Conservation (phyloP, 1,140 invertebrate genomes). For the Meteorus sp. region DNA sequence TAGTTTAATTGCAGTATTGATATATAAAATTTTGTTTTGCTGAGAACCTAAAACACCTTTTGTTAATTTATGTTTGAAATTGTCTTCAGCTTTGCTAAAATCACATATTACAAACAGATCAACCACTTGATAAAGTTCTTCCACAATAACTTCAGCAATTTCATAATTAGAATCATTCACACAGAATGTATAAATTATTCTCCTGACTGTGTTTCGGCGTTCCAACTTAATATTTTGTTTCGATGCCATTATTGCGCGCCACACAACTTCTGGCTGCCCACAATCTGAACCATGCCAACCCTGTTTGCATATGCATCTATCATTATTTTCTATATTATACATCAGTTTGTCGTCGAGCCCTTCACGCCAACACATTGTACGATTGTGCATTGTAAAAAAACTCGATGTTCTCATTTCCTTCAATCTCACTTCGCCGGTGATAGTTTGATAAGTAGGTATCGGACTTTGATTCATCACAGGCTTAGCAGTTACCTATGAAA, state of each 20-base stretch:
- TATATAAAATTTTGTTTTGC: constrained; percentile 64
- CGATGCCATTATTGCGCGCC: constrained; percentile 66
- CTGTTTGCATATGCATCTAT: constrained; percentile 61
- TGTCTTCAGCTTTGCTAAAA: constrained; percentile 56
- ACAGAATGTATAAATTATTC: constrained; percentile 64
- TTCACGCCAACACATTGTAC: constrained; percentile 60
- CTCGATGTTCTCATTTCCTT: constrained; percentile 49
- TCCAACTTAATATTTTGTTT: constrained; percentile 57
- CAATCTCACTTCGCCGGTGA: constrained; percentile 45
- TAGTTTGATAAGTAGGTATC: constrained; percentile 46
- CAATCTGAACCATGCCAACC: constrained; percentile 69
- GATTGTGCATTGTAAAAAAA: constrained; percentile 56
- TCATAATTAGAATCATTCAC: constrained; percentile 62
- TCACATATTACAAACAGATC: constrained; percentile 69
- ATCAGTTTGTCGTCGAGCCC: constrained; percentile 59
- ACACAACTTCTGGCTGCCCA: constrained; percentile 68
- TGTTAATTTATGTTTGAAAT: constrained; percentile 47
- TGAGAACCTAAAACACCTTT: constrained; percentile 47
- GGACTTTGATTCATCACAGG: constrained; percentile 29
- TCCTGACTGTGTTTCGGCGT: constrained; percentile 53
- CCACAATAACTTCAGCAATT: constrained; percentile 64
- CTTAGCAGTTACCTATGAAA: neutral
- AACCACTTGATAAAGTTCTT: constrained; percentile 63
- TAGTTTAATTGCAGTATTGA: constrained; percentile 49
- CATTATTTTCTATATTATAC: constrained; percentile 37